Base-by-base conservation (phyloP, 2,888 invertebrate genomes). In the Tubulanus polymorphus region DNA sequence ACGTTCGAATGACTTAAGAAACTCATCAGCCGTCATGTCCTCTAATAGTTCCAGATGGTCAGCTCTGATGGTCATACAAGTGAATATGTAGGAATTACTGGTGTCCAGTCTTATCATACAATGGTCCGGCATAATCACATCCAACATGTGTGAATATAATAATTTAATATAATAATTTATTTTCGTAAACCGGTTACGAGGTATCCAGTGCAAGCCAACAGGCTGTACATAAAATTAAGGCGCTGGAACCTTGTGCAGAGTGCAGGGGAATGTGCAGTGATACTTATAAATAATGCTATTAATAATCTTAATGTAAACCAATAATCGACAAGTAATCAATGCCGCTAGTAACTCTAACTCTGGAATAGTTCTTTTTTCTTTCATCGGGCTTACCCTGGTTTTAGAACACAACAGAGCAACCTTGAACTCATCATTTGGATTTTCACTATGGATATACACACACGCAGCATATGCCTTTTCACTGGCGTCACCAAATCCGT, bases 101-200 rank as follows among this genome's bases (percentile, higher is more conserved):
- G 20, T 23, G 29, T 18, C 15, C 15, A 27, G 18, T 30, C 28
- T 35, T 49, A 20, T 23, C 30, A 35, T 49, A 49, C 20, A 49
- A 49, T 2, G 49, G 49, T 20, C 49, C 49, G 28, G 30, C 29
- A 35, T 49, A 49, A 20, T 49, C 49, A 18, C 29, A 35, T 15
- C 49, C 49, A 23, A 49, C 49, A 26, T 26, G 23, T 15, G 23
- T 29, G 28, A 49, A 49, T 20, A 18, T n/a, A n/a, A n/a, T n/a
- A n/a, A n/a, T n/a, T n/a, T n/a, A n/a, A n/a, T n/a, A n/a, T n/a
- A n/a, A n/a, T n/a, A n/a, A n/a, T n/a, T n/a, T n/a, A n/a, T n/a
- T n/a, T n/a, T n/a, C n/a, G n/a, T n/a, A n/a, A n/a, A n/a, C n/a
- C n/a, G n/a, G n/a, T n/a, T n/a, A n/a, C n/a, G n/a, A n/a, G n/a